A percentile compares a stretch with the other conserved stretches of the same genome.
These are phyloP conservation scores for Zeuzera pyrina DNA, from an alignment of 2,888 invertebrate species.

Conservation along the genomic window DNA sequence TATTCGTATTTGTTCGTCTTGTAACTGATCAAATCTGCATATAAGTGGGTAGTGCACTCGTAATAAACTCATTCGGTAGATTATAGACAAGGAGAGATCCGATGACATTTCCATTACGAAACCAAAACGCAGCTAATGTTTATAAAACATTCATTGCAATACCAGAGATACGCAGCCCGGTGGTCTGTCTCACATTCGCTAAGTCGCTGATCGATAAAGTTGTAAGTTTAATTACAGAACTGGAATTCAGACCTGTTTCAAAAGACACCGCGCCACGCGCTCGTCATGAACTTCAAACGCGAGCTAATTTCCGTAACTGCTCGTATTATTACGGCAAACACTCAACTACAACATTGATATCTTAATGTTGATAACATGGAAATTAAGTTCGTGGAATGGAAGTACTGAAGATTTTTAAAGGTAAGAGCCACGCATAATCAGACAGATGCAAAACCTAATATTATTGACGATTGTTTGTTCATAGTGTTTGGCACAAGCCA, in stretches of 20 bases:
- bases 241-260: constrained; percentile 43
- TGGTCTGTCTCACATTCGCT: constrained; percentile 51
- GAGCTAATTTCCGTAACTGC: constrained; percentile 24
- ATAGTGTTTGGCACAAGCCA: constrained; percentile 64
- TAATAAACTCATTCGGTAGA: constrained; percentile 60
- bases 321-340: constrained; percentile 4
- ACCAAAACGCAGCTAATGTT: constrained; percentile 44
- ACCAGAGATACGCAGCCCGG: constrained; percentile 47
- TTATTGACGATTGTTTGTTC: constrained; percentile 38
- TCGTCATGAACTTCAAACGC: constrained; percentile 22
- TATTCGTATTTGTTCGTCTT: constrained; percentile 29
- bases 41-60: constrained; percentile 37
- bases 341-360: constrained; percentile 8
- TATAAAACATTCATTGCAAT: constrained; percentile 36
- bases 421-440: constrained; percentile 23
- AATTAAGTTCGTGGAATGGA: constrained; percentile 2
- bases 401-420: constrained; percentile 1
- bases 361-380: constrained; percentile 14
- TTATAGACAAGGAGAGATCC: constrained; percentile 52
- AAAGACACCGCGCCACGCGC: constrained; percentile 57
- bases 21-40: constrained; percentile 29
- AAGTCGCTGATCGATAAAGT: constrained; percentile 65
- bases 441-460: constrained; percentile 44
- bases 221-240: constrained; percentile 69
- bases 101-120: constrained; percentile 60